Conservation (phyloP, 2,113 vertebrate species). For the Apteryx mantelli region DNA sequence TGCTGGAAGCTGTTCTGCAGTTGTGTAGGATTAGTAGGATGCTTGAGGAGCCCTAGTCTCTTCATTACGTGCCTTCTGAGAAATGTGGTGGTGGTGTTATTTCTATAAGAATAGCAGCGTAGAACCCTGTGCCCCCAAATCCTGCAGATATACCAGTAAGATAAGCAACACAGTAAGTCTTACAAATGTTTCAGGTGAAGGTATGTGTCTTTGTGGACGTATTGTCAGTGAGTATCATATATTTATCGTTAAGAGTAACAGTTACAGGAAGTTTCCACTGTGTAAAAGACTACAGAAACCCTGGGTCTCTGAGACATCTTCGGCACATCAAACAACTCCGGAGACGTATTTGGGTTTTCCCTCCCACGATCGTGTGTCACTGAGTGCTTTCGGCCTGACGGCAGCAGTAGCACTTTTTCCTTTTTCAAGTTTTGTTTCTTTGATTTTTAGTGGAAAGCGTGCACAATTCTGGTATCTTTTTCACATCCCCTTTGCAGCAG, state of each 20-base stretch:
- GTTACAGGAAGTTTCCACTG: background rate
- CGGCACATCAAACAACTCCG: background rate
- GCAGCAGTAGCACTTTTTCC: background rate
- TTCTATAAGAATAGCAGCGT: background rate
- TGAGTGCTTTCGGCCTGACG: background rate
- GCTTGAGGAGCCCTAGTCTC: background rate
- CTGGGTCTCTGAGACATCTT: background rate
- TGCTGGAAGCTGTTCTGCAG: background rate
- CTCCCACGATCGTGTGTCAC: background rate
- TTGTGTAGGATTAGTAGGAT: background rate
- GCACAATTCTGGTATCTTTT: background rate
- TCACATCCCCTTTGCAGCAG: background rate
- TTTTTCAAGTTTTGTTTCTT: background rate
- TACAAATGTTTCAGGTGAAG: background rate
- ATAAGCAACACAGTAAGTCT: background rate
- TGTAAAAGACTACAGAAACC: background rate
- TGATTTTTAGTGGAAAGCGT: background rate
- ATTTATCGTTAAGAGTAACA: background rate
- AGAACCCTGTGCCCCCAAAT: too few relatives aligned
- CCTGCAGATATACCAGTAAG: background rate
- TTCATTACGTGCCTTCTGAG: background rate
- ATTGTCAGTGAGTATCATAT: background rate
- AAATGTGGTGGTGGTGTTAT: rapidly evolving
- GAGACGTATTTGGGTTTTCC: background rate
- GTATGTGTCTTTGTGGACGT: rapidly evolving